Conservation (phyloP, 2,888 invertebrate genomes). For the Subacronicta megacephala region DNA sequence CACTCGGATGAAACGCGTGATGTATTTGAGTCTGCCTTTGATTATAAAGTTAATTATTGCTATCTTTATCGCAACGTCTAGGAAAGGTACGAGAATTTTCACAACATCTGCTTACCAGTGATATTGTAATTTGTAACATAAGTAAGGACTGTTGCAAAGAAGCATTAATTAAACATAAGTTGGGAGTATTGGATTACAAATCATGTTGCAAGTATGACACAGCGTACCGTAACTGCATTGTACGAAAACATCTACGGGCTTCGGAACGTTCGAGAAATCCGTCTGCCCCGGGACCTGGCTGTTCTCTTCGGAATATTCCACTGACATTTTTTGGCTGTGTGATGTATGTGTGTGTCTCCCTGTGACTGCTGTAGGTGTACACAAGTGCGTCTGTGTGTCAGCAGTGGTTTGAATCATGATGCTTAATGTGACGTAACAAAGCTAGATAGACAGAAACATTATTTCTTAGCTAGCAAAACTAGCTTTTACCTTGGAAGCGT, state of each 20-base stretch:
- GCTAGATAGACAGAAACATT: not conserved
- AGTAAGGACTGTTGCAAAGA: conserved; percentile 41
- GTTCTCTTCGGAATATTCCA: conserved; percentile 78
- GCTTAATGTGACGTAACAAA: conserved; percentile 16
- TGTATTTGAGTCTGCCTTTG: conserved; percentile 70
- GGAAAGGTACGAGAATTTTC: conserved; percentile 67
- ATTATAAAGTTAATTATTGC: conserved; percentile 60
- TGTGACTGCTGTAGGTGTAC: conserved; percentile 55
- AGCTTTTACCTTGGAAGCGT: not conserved
- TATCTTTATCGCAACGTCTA: conserved; percentile 67
- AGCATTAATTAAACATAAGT: conserved; percentile 19
- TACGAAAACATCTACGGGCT: conserved; percentile 47
- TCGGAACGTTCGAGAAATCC: conserved; percentile 75
- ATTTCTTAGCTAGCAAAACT: not conserved
- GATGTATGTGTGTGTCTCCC: conserved; percentile 53
- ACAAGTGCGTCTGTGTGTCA: conserved; percentile 60
- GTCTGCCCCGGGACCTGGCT: conserved; percentile 57
- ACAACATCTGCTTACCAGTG: conserved; percentile 47
- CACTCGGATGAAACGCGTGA: conserved; percentile 73
- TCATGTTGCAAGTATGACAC: conserved; percentile 12
- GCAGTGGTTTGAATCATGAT: conserved; percentile 17
- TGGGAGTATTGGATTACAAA: conserved; percentile 24
- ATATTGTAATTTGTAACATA: conserved; percentile 29
- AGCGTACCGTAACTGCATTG: conserved; percentile 44
- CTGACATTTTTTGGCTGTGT: conserved; percentile 72